Evolutionary conservation across 2,113 vertebrate genomes (phyloP).

Genomic region (Cathartes aura): DNA sequence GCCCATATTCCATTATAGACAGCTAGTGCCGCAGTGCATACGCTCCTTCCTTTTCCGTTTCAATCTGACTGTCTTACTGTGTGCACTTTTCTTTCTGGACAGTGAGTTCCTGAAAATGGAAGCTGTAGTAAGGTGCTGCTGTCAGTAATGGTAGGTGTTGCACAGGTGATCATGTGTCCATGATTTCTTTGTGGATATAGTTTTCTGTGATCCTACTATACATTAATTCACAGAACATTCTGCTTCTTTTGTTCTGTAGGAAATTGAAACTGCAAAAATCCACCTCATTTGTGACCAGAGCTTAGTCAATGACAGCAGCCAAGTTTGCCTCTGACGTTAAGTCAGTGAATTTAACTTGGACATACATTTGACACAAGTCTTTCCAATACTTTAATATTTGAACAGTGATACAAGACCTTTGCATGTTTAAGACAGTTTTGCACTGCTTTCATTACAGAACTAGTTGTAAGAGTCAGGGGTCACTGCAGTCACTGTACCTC

Average conservation of each 20-base stretch:
- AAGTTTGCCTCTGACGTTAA: background rate
- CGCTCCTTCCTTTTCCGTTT: background rate
- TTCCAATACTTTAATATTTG: background rate
- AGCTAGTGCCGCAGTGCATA: background rate
- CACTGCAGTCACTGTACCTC: background rate
- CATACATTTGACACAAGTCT: background rate
- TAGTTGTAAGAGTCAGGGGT: background rate
- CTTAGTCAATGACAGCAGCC: background rate
- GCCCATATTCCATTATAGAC: background rate
- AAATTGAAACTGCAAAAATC: background rate
- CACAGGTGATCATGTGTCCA: background rate
- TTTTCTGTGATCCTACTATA: background rate
- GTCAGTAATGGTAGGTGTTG: background rate
- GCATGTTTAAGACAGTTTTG: background rate
- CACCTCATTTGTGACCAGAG: background rate
- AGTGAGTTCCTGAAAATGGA: background rate
- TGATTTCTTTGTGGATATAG: background rate
- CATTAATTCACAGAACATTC: background rate
- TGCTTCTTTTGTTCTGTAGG: background rate
- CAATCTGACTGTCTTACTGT: background rate
- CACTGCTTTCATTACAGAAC: background rate
- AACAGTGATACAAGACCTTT: background rate
- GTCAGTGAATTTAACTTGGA: background rate
- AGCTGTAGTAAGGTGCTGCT: background rate
- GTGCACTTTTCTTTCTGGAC: background rate